Evolutionary conservation across 53 echinoderm and acorn worm species (phyloP).

Genomic region (Luidia sarsii): DNA sequence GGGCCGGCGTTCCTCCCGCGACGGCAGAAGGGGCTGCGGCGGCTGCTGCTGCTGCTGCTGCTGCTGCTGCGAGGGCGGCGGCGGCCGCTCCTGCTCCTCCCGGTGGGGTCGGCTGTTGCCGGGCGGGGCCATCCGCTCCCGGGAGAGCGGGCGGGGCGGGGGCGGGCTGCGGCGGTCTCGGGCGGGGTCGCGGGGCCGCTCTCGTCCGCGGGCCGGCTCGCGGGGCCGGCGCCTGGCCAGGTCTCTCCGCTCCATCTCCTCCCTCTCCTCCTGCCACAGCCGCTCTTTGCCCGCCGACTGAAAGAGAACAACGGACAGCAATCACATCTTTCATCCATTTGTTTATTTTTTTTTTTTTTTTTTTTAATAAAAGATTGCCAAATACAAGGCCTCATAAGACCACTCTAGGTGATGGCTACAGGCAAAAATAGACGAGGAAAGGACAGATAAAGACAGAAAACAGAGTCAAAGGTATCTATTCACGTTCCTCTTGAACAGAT

Average conservation of each 20-base stretch:
- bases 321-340: neutral
- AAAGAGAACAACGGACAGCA: neutral
- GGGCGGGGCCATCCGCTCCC: conserved; percentile 25
- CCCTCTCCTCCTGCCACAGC: conserved; percentile 38
- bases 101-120: conserved; percentile 55
- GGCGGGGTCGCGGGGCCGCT: conserved; percentile 32
- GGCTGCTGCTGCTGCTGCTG: conserved; percentile 36
- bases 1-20: conserved; percentile 52
- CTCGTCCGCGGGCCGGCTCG: conserved; percentile 41
- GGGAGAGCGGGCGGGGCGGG: conserved; percentile 26
- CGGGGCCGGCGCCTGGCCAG: conserved; percentile 21
- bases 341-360: no score
- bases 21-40: conserved; percentile 25
- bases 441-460: no score
- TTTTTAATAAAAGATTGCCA: no score
- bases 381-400: no score
- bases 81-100: conserved; percentile 31
- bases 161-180: conserved; percentile 15
- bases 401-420: no score
- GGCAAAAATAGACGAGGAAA: neutral
- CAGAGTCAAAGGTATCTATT: no score
- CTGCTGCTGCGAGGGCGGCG: conserved; percentile 48
- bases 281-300: conserved; percentile 44
- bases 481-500: no score
- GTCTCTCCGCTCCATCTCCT: conserved; percentile 31